These are phyloP conservation scores for Prosapia bicincta DNA, from an alignment of 2,888 invertebrate species.

Conservation along the genomic window DNA sequence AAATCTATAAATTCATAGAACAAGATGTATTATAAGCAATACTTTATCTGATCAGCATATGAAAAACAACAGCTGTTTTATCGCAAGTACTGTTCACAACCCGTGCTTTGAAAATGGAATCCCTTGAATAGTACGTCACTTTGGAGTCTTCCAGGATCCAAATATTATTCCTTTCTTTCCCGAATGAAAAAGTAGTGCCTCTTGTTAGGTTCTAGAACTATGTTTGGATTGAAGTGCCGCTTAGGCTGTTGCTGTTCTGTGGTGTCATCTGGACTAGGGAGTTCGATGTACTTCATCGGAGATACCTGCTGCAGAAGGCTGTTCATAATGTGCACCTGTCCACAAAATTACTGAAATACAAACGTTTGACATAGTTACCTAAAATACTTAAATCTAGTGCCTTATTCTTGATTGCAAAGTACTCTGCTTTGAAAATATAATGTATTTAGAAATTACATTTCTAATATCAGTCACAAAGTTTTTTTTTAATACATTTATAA, in stretches of 20 bases:
- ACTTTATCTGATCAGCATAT: neutral
- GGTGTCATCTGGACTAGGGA: neutral
- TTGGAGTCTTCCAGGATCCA: neutral
- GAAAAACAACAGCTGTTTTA: neutral
- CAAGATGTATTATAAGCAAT: neutral
- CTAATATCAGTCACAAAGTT: too few species aligned
- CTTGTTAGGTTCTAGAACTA: slow-evolving; percentile 35
- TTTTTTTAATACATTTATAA: too few species aligned
- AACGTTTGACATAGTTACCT: neutral
- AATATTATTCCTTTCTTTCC: neutral
- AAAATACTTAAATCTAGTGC: too few species aligned
- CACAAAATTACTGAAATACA: neutral
- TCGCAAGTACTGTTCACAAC: neutral
- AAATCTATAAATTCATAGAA: too few species aligned
- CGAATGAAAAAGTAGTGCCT: slow-evolving; percentile 32
- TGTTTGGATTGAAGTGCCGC: slow-evolving; percentile 24
- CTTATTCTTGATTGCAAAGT: too few species aligned
- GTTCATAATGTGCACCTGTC: slow-evolving; percentile 6
- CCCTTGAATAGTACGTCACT: neutral
- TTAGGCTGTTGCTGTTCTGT: neutral
- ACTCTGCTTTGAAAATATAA: too few species aligned
- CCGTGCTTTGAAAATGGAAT: neutral
- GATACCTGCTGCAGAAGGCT: neutral
- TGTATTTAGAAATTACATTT: too few species aligned
- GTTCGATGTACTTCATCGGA: neutral